Base-by-base conservation (phyloP, 92 coral and sea anemone species). In the Epizoanthus stellaris region DNA sequence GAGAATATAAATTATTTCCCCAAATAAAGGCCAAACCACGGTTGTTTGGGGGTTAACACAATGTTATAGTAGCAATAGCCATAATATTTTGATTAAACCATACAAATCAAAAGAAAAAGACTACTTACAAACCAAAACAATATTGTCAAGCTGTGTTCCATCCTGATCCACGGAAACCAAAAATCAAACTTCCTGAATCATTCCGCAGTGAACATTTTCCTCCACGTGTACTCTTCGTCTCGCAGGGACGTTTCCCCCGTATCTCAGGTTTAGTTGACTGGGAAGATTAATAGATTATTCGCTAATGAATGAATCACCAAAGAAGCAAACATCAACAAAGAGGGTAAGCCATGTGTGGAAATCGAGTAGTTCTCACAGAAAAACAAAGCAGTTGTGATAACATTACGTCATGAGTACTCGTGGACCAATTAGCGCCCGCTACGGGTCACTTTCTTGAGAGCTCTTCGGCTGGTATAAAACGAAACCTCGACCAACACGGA, bases 401-500 rank as follows among this genome's bases (percentile, higher is more conserved):
- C 34, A 72, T 16, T 43, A 72, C 77, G 77, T 72, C 77, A 72
- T 72, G 59, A 49, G 17, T n/a, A 72, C 14, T 43, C 77, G 77
- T 72, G 77, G 77, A 25, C 77, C 77, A 72, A 72, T 72, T 49
- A 72, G 77, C 16, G 42, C 47, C 8, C 60, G 57, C 77, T 72
- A 72, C 77, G 77, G 77, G 77, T 72, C 77, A 72, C n/a, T 47
- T 47, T 72, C 56, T 47, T 21, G n/a, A 72, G 77, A n/a, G 77
- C 77, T 13, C 59, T 1, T 45, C 77, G 14, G 7, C 77, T 14
- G 12, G 58, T 72, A 72, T 72, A 72, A 43, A 67, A 67, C 56
- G 56, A 49, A 1, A 8, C 3, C 56, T 5, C 56, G 13, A 8
- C 11, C 14, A 30, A 5, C 56, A 2, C 56, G 56, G 56, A 49